A percentile compares a stretch with the other conserved stretches of the same genome.
Evolutionary conservation across 2,797 vertebrate species (phyloP).

Genomic region (Pipistrellus pipistrellus): DNA sequence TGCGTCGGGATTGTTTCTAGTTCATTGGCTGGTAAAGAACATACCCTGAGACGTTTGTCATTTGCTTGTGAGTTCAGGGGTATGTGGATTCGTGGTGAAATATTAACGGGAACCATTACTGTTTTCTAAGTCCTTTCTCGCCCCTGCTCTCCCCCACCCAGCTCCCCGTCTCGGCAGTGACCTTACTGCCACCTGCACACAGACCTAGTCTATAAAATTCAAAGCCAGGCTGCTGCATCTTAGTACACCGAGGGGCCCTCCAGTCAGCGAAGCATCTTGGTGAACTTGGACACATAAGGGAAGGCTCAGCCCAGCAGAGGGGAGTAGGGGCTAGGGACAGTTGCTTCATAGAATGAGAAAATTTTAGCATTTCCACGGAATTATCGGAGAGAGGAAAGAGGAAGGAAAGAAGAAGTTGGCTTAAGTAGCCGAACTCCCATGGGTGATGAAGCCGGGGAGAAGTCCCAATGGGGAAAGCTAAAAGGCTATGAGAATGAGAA

Average conservation of each 20-base stretch:
- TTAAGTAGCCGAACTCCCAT: background rate
- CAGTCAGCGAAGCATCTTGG: background rate
- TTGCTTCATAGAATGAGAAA: background rate
- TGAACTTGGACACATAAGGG: conserved; percentile 20
- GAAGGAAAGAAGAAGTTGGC: background rate
- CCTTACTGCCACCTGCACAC: background rate
- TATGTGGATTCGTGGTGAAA: background rate
- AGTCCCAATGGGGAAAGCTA: background rate
- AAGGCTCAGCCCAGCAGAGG: background rate
- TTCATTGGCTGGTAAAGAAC: background rate
- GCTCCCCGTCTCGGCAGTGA: background rate
- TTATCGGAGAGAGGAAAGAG: background rate
- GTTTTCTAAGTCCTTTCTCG: background rate
- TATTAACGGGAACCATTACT: background rate
- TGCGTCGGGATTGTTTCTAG: background rate
- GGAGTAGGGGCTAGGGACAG: background rate
- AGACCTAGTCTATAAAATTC: background rate
- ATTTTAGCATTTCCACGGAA: background rate
- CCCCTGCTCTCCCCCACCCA: background rate
- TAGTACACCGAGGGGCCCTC: background rate
- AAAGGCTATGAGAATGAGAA: background rate
- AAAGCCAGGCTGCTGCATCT: background rate
- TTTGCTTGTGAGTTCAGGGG: background rate
- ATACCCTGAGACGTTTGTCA: background rate
- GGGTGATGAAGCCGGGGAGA: background rate